phyloP scores from a whole-genome alignment of 2,797 vertebrate species.

The Platalea minor region DNA sequence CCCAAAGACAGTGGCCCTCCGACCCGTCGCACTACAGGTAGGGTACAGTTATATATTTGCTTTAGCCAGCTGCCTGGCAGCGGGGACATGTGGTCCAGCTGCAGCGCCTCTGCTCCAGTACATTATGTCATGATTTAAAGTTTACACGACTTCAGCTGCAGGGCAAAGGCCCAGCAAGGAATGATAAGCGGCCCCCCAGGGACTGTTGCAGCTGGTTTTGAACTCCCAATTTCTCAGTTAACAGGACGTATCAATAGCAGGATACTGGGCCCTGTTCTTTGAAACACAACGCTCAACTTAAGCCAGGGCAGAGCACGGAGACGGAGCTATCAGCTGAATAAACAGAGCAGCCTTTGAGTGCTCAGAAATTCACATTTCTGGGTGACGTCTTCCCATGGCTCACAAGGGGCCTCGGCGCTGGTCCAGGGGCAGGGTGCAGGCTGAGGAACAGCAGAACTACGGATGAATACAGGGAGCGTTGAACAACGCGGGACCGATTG shows the following conservation, averaged over 20 bases:
- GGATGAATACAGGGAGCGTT: not conserved
- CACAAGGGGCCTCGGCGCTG: not conserved
- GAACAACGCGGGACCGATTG: not conserved
- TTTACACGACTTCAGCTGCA: constrained; percentile 48
- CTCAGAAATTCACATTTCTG: constrained; percentile 49
- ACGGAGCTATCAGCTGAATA: not conserved
- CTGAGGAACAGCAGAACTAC: not conserved
- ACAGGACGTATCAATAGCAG: not conserved
- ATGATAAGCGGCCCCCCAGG: not conserved
- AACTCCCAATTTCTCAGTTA: not conserved
- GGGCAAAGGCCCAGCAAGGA: not conserved
- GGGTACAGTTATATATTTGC: not conserved
- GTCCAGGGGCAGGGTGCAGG: not conserved
- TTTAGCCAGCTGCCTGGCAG: not conserved
- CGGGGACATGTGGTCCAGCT: not conserved
- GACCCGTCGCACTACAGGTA: rapidly evolving
- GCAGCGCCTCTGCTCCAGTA: not conserved
- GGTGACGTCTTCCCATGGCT: constrained; percentile 40
- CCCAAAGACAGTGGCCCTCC: not conserved
- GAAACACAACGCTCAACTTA: not conserved
- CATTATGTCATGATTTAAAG: constrained; percentile 10
- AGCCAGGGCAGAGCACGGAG: not conserved
- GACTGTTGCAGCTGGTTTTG: not conserved
- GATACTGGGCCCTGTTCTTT: not conserved
- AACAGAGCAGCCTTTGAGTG: constrained; percentile 45